Evolutionary conservation across 53 echinoderm and acorn worm species (phyloP), one percentile per base, ranked within the genome.

Genomic region (Stichopus horrens): DNA sequence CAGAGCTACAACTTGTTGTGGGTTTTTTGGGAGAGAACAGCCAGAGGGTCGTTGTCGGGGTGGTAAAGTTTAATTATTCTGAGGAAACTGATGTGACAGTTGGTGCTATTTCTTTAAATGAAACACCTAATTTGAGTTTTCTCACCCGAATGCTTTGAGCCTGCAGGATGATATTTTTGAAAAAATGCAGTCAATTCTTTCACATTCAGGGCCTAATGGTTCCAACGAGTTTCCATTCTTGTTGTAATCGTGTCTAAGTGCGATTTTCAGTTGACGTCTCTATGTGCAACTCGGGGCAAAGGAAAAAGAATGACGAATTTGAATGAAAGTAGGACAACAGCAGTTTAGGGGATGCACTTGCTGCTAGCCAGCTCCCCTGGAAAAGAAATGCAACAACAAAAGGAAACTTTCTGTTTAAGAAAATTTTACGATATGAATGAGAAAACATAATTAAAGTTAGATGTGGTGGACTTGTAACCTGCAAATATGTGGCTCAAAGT

Each of bases 1-100:
- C 71, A 71, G 71, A 71, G 71, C n/a, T 7, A 18, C 71, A 51
- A 76, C 77, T 76, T 37, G 77, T 76, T 54, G 71, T 71, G 71
- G 71, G 19, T 71, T 16, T 37, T 71, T 71, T 18, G 71, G 16
- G 71, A 16, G 18, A 71, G 71, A 71, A 71, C 19, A 71, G 71
- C 71, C 71, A 18, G 21, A 71, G 71, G 71, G 63, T 4, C 4
- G 19, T 4, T 71, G 6, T 7, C 19, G n/a, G 71, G 71, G 71
- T 71, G 71, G 71, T 18, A 71, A 71, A 71, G 71, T 71, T 18
- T 71, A 71, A 18, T 71, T 20, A 71, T 18, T 20, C 18, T 18
- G 2, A 18, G 71, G 71, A 68, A 13, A 71, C 71, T 5, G 71
- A 1, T 21, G 71, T 71, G 71, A 71, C 71, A 71, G 71, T 71